Conservation (phyloP, 1,140 invertebrate species). For the Riptortus pedestris region DNA sequence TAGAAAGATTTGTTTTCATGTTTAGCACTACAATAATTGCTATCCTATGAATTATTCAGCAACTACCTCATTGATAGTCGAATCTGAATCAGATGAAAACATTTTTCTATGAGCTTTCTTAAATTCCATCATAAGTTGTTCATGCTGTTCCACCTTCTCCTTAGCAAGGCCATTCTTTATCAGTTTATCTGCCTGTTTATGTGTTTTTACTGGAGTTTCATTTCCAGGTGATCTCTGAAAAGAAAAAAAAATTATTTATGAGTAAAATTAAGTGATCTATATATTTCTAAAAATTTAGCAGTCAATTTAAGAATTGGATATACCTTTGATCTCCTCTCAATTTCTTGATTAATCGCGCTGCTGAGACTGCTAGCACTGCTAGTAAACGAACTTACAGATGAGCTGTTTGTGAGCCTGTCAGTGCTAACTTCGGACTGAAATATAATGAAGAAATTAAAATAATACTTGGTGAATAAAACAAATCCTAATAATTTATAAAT, state of each 20-base stretch:
- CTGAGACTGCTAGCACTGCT: conserved; percentile 31
- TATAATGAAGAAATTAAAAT: conserved; percentile 10
- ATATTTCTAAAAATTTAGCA: neutral
- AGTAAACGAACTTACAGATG: conserved; percentile 31
- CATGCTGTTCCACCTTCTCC: conserved; percentile 53
- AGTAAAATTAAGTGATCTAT: neutral
- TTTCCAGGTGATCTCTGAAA: conserved; percentile 35
- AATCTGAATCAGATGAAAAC: conserved; percentile 15
- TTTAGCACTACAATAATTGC: neutral
- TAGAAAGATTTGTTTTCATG: too few species aligned
- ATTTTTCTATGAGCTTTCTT: conserved; percentile 62
- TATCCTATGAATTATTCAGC: too few species aligned
- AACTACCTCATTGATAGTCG: conserved; percentile 11
- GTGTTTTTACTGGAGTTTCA: conserved; percentile 29
- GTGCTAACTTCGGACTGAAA: conserved; percentile 27
- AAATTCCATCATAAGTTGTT: conserved; percentile 76
- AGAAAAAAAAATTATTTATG: conserved; percentile 21
- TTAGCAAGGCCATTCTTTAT: conserved; percentile 39
- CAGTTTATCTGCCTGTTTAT: conserved; percentile 37
- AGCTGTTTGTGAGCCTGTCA: conserved; percentile 29
- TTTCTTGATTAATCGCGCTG: conserved; percentile 49
- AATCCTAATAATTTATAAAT: neutral
- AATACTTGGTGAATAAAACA: neutral
- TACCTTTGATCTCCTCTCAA: conserved; percentile 53
- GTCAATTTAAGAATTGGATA: neutral